Conservation (phyloP, 2,113 vertebrate species). For the Bothrops jararaca region DNA sequence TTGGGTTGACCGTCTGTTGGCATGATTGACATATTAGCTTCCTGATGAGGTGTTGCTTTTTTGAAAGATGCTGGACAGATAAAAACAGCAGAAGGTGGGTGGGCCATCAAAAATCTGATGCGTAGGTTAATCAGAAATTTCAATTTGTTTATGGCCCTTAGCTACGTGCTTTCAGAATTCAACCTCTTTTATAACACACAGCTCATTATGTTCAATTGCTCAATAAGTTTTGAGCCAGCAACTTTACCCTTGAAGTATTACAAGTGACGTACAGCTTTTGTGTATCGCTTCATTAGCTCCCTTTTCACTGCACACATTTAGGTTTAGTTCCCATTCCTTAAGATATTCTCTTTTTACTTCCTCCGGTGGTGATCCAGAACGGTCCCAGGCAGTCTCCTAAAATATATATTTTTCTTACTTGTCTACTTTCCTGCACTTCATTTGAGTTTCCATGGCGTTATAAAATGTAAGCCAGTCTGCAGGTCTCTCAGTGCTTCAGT, state of each 20-base stretch:
- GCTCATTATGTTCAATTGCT: constrained; percentile 18
- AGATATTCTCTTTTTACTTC: not conserved
- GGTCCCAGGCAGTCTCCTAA: not conserved
- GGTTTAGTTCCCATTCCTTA: constrained; percentile 10
- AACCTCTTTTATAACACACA: fast-evolving
- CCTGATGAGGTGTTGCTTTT: not conserved
- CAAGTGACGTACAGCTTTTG: not conserved
- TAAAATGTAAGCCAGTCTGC: not conserved
- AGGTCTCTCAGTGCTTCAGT: not conserved
- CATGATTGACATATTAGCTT: not conserved
- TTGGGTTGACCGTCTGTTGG: not conserved
- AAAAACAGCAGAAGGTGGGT: constrained; percentile 42
- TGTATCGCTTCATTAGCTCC: not conserved
- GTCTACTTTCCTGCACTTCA: not conserved
- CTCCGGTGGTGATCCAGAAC: not conserved
- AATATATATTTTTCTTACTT: constrained; percentile 2
- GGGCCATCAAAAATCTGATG: not conserved
- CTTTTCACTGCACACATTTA: not conserved
- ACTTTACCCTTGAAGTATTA: not conserved
- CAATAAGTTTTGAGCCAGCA: not conserved
- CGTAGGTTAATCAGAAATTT: not conserved
- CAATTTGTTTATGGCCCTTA: constrained; percentile 3
- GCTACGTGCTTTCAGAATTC: not conserved
- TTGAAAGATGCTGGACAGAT: constrained; percentile 36
- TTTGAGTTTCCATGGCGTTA: not conserved